Percentiles rank a stretch among this genome's conserved stretches.
These are phyloP conservation scores for Rotaria sp. DNA, from an alignment of 2,888 invertebrate genomes.

Conservation along the genomic window DNA sequence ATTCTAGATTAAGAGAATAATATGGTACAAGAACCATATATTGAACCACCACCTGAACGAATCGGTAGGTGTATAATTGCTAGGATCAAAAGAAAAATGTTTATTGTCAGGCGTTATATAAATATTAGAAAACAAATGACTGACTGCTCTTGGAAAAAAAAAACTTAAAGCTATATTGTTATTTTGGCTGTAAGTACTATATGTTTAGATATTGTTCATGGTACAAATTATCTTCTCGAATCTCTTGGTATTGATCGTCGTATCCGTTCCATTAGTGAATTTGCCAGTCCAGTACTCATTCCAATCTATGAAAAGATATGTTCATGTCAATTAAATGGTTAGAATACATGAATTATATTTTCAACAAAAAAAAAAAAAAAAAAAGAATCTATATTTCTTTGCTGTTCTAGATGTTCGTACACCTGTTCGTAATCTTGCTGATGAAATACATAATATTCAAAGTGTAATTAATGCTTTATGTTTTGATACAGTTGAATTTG, in stretches of 20 bases:
- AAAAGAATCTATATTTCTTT: too few relatives aligned
- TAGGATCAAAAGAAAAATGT: too few relatives aligned
- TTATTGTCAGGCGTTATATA: too few relatives aligned
- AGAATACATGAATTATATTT: not conserved
- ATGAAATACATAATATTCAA: slow-evolving; percentile 53
- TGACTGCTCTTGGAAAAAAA: too few relatives aligned
- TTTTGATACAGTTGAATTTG: slow-evolving; percentile 50
- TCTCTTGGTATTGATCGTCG: slow-evolving; percentile 3
- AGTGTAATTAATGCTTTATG: slow-evolving; percentile 51
- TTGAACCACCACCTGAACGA: not conserved
- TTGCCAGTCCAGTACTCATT: not conserved
- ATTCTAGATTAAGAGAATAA: not conserved
- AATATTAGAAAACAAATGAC: too few relatives aligned
- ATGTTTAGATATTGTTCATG: slow-evolving; percentile 19
- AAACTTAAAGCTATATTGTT: too few relatives aligned
- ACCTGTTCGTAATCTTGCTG: slow-evolving; percentile 44
- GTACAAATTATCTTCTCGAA: slow-evolving; percentile 28
- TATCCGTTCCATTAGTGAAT: slow-evolving; percentile 3
- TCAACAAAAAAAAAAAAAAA: not conserved
- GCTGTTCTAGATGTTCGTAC: not conserved
- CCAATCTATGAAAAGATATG: slow-evolving; percentile 37
- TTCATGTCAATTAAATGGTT: slow-evolving; percentile 22
- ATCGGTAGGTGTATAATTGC: not conserved
- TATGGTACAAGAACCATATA: not conserved
- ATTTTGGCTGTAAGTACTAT: not conserved